Evolutionary conservation across 2,797 vertebrate genomes (phyloP).

Genomic region (Cygnus olor): DNA sequence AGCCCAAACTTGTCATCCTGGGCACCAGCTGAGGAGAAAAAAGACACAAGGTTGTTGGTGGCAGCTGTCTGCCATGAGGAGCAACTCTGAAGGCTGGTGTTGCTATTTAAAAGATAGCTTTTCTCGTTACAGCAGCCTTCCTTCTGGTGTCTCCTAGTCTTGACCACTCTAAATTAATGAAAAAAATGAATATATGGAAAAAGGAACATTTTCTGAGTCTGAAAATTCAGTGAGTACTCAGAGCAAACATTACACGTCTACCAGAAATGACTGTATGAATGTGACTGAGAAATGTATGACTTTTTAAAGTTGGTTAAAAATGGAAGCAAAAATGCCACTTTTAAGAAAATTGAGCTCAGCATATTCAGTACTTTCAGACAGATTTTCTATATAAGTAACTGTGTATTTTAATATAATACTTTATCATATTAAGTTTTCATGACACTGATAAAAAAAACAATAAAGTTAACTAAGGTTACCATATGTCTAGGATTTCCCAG

Average conservation of each 20-base stretch:
- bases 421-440: neutral
- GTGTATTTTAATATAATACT: neutral
- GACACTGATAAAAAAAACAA: neutral
- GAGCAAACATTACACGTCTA: neutral
- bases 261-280: neutral
- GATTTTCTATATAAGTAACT: neutral
- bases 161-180: neutral
- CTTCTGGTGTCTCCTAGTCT: neutral
- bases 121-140: neutral
- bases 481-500: neutral
- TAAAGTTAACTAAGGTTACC: neutral
- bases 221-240: neutral
- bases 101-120: accelerated
- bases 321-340: accelerated
- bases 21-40: neutral
- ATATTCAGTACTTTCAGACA: neutral
- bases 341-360: neutral
- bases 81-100: neutral
- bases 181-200: neutral
- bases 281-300: neutral
- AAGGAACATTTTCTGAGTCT: accelerated
- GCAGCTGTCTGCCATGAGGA: neutral
- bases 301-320: neutral
- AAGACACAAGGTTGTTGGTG: neutral
- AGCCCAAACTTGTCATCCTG: neutral